These are phyloP conservation scores for Anguilla megastoma DNA, from an alignment of 2,797 vertebrate species.

Conservation along the genomic window DNA sequence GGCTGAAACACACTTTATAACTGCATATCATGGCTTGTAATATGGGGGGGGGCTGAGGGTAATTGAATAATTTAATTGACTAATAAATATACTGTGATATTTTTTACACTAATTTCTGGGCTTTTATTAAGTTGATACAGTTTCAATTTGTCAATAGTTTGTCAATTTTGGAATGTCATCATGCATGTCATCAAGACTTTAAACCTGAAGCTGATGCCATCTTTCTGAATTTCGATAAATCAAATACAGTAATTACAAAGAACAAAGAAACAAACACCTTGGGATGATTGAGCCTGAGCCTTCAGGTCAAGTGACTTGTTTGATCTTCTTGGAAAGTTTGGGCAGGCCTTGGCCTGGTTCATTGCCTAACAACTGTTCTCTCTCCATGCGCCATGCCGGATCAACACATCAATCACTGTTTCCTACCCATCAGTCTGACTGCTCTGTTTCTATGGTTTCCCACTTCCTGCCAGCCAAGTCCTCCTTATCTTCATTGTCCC, in stretches of 20 bases:
- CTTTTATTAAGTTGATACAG: background rate
- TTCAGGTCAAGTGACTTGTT: background rate
- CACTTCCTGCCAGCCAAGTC: background rate
- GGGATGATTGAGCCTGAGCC: background rate
- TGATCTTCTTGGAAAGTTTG: background rate
- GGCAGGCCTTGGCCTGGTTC: background rate
- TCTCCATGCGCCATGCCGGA: background rate
- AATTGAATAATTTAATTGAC: background rate
- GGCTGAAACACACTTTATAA: background rate
- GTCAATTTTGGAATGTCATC: background rate
- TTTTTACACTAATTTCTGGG: background rate
- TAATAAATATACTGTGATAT: background rate
- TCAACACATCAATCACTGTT: constrained; percentile 7
- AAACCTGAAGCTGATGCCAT: background rate
- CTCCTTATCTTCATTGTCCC: background rate
- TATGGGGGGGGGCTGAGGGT: no score
- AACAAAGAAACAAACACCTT: background rate
- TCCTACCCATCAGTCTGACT: background rate
- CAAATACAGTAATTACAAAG: background rate
- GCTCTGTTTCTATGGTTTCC: background rate
- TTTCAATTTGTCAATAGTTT: background rate
- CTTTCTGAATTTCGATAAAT: background rate
- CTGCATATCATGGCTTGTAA: background rate
- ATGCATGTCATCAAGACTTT: background rate
- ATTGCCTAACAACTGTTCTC: background rate